Evolutionary conservation across 2,113 vertebrate species (phyloP), one percentile per base, ranked within the genome.

Genomic region (Platysternon megacephalum): DNA sequence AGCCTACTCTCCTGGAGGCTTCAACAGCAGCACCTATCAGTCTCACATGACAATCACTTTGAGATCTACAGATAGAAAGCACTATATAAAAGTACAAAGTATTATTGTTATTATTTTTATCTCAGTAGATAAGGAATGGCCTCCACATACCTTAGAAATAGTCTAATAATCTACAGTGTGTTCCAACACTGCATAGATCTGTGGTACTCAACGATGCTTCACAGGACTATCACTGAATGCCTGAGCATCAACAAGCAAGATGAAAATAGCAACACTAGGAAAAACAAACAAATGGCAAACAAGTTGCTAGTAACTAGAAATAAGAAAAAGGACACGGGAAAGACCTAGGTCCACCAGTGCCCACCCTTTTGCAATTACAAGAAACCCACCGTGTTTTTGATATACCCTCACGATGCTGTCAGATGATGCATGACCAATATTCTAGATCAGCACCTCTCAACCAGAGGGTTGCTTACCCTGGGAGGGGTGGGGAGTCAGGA

Each of bases 81-180:
- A 79, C 16, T 8, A 6, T 9, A 17, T 5, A 56, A 91, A 92
- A 87, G 39, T 28, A 2, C 35, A 26, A 96, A 52, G 22, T 76
- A 26, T 44, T 55, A 49, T 26, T 68, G 79, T 5, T 55, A 49
- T 35, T 58, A 83, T 5, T 46, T 87, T 35, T 32, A 46, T 44
- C 42, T 76, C 74, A 1, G 26, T 79, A 13, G 46, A 49, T 13
- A 21, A 61, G 56, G 1, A 19, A 0, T 2, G 1, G 0, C 49
- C 13, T 55, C 22, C 42, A 46, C 11, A 14, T 17, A 26, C 12
- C 80, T 84, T 35, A 56, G 29, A 87, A 78, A 58, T 6, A 85
- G 13, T 3, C 3, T 42, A n/a, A 42, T 42, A 24, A 24, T 14
- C 16, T 21, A 72, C 35, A n/a, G 22, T 76, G 3, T 2, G 1